Base-by-base conservation (phyloP, 2,888 invertebrate species). In the Pollenia angustigena region DNA sequence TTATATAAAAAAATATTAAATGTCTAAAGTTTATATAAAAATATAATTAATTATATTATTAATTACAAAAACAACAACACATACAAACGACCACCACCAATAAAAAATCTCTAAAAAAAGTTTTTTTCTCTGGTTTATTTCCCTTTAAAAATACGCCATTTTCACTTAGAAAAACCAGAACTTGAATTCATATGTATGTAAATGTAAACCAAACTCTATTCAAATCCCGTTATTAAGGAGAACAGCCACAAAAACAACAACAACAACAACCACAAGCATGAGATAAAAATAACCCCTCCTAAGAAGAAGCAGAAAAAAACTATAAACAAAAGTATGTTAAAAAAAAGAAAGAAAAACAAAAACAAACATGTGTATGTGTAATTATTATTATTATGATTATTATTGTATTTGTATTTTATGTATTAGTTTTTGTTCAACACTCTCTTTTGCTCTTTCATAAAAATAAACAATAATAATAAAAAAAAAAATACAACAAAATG, bases 351-450 rank as follows among this genome's bases (percentile, higher is more conserved):
- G 76, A 80, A 72, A 18, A 44, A 72, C 23, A 23, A 48, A 80
- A 74, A 83, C 18, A 81, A 85, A 78, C 81, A 90, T 89, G 88
- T 89, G 82, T 88, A 90, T 89, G 90, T 90, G 89, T 89, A 90
- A 90, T 91, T 90, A 90, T 91, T 90, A 90, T 91, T 78, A 89
- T 91, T 89, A 90, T 32, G 32, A 32, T 91, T 90, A 90, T 91
- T 84, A 87, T 84, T 87, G 90, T 90, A 91, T 91, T 91, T 91
- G 91, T 91, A 91, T 91, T 92, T 91, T 90, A 91, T 90, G 90
- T 91, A 90, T 92, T 92, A 92, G 91, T 92, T 92, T 91, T 92
- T 46, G 90, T 91, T 92, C 91, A 81, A 91, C 90, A 90, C 90
- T 91, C 91, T 91, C 91, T 91, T 91, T 92, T 92, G 90, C 91